Evolutionary conservation across 2,888 invertebrate genomes (phyloP).

Genomic region (Limnephilus auricula): DNA sequence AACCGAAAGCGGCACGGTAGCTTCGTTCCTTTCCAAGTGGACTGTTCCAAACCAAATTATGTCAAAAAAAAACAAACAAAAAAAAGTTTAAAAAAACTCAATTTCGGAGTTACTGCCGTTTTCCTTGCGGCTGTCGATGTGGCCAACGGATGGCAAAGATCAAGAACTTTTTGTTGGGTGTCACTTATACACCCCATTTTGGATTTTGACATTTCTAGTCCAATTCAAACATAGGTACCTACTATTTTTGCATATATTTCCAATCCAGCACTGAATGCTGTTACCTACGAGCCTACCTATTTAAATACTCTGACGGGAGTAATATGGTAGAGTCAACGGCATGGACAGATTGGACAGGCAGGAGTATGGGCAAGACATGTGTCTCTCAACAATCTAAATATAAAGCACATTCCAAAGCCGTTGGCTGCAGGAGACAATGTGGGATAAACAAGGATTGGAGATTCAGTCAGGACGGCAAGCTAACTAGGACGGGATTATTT

Average conservation of each 20-base stretch:
- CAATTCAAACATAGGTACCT: no score
- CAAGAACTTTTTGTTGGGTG: no score
- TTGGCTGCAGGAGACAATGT: slow-evolving; percentile 48
- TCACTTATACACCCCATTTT: not conserved
- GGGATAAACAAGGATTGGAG: not conserved
- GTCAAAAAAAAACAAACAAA: no score
- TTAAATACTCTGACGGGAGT: slow-evolving; percentile 42
- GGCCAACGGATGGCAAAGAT: no score
- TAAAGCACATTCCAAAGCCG: slow-evolving; percentile 52
- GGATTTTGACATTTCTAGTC: not conserved
- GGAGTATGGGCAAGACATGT: slow-evolving; percentile 38
- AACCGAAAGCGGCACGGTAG: no score
- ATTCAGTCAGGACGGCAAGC: not conserved
- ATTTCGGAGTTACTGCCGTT: no score
- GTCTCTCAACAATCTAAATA: slow-evolving; percentile 59
- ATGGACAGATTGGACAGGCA: no score
- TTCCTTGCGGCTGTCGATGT: not conserved
- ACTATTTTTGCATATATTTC: not conserved
- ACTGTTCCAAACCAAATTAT: no score
- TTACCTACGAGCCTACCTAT: not conserved
- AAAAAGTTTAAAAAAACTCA: no score
- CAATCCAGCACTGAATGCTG: not conserved
- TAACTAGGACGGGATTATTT: not conserved
- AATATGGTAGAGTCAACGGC: slow-evolving; percentile 19
- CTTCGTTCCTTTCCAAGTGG: no score